Evolutionary conservation across 2,888 invertebrate genomes (phyloP).

Genomic region (Napeogenes inachia): DNA sequence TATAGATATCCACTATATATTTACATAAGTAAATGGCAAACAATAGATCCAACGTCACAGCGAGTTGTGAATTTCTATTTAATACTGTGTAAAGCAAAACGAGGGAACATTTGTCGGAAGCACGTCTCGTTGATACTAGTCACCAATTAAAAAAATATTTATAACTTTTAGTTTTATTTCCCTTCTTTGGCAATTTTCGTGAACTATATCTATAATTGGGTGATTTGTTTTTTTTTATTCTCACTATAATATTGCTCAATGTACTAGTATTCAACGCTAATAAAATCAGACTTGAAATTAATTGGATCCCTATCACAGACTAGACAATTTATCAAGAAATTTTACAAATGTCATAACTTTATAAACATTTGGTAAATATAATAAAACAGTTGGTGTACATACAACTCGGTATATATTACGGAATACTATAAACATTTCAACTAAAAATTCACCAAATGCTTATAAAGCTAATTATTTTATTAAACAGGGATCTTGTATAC

Average conservation of each 20-base stretch:
- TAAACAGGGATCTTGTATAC: conserved; percentile 1
- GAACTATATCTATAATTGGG: not conserved
- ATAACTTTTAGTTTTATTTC: conserved; percentile 3
- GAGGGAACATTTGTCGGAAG: conserved; percentile 24
- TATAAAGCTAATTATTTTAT: conserved; percentile 5
- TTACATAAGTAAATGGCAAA: conserved; percentile 75
- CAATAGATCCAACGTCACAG: conserved; percentile 50
- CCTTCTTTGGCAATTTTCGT: conserved; percentile 4
- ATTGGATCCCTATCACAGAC: conserved; percentile 60
- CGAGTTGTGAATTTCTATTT: conserved; percentile 26
- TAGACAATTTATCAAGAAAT: conserved; percentile 43
- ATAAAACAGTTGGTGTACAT: conserved; percentile 1
- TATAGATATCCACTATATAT: conserved; percentile 72
- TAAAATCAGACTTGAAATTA: conserved; percentile 22
- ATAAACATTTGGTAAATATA: conserved; percentile 16
- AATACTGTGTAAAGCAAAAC: conserved; percentile 43
- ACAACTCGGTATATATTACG: conserved; percentile 9
- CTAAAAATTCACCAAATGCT: conserved; percentile 2
- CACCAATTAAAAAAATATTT: conserved; percentile 4
- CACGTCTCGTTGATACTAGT: conserved; percentile 18
- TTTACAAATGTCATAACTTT: conserved; percentile 17
- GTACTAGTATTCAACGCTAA: conserved; percentile 4
- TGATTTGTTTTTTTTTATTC: not conserved
- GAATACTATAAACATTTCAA: not conserved
- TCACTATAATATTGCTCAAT: conserved; percentile 3